Conservation (phyloP, 2,113 vertebrate species). For the Apus apus region DNA sequence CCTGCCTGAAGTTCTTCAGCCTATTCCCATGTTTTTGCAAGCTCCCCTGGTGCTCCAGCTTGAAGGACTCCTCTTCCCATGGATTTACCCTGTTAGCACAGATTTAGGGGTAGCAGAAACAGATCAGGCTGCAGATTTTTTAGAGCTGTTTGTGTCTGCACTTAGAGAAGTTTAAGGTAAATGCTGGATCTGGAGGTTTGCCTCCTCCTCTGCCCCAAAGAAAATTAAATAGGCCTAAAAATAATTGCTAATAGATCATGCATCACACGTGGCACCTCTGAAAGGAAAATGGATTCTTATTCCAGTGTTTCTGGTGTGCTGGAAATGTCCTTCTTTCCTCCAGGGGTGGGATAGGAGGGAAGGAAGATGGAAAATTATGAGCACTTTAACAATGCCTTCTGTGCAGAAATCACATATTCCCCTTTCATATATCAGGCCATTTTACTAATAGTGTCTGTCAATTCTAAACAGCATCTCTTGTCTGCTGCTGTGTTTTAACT, state of each 20-base stretch:
- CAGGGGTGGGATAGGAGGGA: neutral
- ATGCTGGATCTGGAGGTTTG: neutral
- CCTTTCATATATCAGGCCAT: neutral
- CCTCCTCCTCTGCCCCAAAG: neutral
- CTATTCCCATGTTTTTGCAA: neutral
- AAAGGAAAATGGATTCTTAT: neutral
- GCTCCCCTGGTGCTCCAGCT: neutral
- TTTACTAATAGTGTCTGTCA: neutral
- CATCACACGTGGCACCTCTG: neutral
- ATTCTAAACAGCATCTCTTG: neutral
- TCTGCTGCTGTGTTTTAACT: neutral
- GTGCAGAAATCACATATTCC: neutral
- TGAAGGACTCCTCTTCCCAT: neutral
- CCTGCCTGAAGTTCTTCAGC: neutral
- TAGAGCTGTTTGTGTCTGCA: neutral
- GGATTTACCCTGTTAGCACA: neutral
- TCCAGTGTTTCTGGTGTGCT: neutral
- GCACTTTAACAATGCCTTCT: neutral
- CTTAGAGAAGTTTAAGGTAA: neutral
- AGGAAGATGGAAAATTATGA: neutral
- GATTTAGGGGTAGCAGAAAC: neutral
- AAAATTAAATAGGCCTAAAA: neutral
- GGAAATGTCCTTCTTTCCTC: neutral
- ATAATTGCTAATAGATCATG: neutral
- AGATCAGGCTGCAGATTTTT: neutral